These are phyloP conservation scores for Noctua pronuba DNA, from an alignment of 2,888 invertebrate genomes.

Conservation along the genomic window DNA sequence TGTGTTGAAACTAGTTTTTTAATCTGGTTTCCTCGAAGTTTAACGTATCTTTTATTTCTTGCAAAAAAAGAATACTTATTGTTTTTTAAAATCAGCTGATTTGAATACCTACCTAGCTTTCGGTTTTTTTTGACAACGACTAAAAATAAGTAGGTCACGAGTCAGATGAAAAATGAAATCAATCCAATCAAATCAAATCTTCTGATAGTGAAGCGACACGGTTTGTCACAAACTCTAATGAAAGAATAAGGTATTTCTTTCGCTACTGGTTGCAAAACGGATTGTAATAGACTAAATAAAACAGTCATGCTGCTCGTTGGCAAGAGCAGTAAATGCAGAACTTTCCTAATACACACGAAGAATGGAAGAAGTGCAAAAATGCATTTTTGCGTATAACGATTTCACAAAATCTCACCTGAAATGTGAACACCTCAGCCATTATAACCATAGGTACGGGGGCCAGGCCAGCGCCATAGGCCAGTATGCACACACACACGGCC, in stretches of 20 bases:
- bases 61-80: neutral
- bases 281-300: neutral
- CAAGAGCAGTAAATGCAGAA: neutral
- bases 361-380: neutral
- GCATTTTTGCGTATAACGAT: neutral
- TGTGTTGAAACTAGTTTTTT: neutral
- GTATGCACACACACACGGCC: conserved; percentile 78
- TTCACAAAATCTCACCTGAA: conserved; percentile 72
- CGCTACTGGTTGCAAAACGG: neutral
- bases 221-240: neutral
- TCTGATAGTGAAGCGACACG: too few species aligned
- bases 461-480: conserved; percentile 81
- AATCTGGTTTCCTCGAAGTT: neutral
- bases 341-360: neutral
- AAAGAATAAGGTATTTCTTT: neutral
- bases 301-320: neutral
- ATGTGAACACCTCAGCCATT: conserved; percentile 84
- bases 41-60: neutral
- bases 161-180: too few species aligned
- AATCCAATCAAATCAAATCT: too few species aligned
- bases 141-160: too few species aligned
- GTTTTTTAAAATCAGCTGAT: neutral
- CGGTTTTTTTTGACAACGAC: neutral
- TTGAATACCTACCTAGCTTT: neutral
- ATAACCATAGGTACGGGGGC: conserved; percentile 83